Evolutionary conservation across 1,140 invertebrate genomes (phyloP).

Genomic region (Anoplolepis gracilipes): DNA sequence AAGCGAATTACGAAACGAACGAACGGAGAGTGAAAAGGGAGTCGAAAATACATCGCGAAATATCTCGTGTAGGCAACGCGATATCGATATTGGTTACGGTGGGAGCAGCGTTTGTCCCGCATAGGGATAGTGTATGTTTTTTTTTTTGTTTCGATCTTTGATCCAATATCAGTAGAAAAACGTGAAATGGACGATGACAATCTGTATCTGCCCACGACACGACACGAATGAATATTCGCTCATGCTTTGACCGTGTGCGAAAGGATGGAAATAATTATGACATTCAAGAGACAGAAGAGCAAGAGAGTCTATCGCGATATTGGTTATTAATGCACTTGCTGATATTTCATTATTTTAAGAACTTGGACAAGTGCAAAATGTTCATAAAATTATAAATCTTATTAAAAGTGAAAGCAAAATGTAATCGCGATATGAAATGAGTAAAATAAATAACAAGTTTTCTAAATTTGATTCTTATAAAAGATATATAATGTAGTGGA

Average conservation of each 20-base stretch:
- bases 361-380: too few relatives aligned
- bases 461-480: not conserved
- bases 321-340: constrained; percentile 34
- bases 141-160: constrained; percentile 50
- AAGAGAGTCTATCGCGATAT: constrained; percentile 12
- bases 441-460: not conserved
- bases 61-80: constrained; percentile 67
- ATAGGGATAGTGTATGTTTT: constrained; percentile 32
- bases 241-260: not conserved
- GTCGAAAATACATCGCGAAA: constrained; percentile 69
- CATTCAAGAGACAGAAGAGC: not conserved
- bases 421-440: not conserved
- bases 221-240: constrained; percentile 49
- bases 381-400: not conserved
- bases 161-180: constrained; percentile 58
- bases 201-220: constrained; percentile 52
- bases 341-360: constrained; percentile 3
- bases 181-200: constrained; percentile 58
- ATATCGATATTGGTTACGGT: constrained; percentile 63
- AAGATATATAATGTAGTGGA: not conserved
- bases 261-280: constrained; percentile 50
- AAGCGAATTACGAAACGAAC: constrained; percentile 75
- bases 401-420: not conserved
- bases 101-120: constrained; percentile 50
- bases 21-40: constrained; percentile 62